Base-by-base conservation (phyloP, 2,113 vertebrate species). In the Microtus ochrogaster region DNA sequence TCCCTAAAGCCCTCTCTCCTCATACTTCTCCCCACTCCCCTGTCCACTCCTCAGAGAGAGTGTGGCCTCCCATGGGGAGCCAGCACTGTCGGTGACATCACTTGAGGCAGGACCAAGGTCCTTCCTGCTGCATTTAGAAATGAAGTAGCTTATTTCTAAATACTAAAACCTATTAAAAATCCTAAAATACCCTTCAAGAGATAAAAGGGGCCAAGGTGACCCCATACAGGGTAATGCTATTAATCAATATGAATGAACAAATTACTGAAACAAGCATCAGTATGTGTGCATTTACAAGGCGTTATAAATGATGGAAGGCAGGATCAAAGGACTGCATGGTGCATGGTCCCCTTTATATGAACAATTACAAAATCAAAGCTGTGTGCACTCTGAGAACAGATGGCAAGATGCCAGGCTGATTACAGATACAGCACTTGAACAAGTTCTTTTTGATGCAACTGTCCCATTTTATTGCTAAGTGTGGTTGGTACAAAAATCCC, bases 391-490 rank as follows among this genome's bases (percentile, higher is more conserved):
- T 92, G 28, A 63, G 21, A 30, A 84, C 6, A 22, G 58, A 83
- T 24, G 24, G 2, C 16, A 92, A 44, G 81, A 84, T 39, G 8
- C 5, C 24, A 92, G 44, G 28, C 44, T 33, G 3, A 3, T 7
- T 88, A 63, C 28, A 66, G 14, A 17, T 10, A 5, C 9, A 85
- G 2, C 5, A n/a, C 16, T 63, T 19, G 36, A 26, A 19, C 89
- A 91, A 61, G 70, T 70, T 78, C 14, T n/a, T 22, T 13, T 30
- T 83, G 7, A 83, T 63, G 39, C 1, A 74, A n/a, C 26, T 49
- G 0, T 21, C 3, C 0, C 9, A 2, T 24, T 41, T 10, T 52
- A 22, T 83, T 72, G 49, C 5, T 79, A 52, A 70, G 0, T 65
- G 19, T 74, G 16, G 14, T 61, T 87, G 33, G 21, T 81, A 94